Conservation (phyloP, 2,888 invertebrate genomes). For the Microplitis manilae region DNA sequence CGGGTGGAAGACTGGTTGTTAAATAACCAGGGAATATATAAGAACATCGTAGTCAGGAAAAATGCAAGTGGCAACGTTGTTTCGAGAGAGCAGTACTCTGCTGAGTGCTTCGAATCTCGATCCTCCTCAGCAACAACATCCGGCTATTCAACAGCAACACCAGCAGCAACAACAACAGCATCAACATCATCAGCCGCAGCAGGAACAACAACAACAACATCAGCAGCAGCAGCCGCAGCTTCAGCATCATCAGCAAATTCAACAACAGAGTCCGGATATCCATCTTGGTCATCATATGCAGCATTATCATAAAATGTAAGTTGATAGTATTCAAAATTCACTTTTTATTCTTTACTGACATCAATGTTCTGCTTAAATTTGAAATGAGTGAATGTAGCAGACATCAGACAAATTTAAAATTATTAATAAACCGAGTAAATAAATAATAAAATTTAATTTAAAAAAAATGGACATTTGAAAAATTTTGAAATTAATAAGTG, state of each 20-base stretch:
- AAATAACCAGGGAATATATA: not conserved
- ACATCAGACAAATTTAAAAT: too few species aligned
- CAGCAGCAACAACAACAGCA: constrained; percentile 52
- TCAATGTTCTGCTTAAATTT: too few species aligned
- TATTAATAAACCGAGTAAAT: too few species aligned
- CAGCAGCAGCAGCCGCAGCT: constrained; percentile 59
- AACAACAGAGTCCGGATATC: constrained; percentile 65
- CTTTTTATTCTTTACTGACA: constrained; percentile 11
- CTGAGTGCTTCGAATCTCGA: constrained; percentile 78
- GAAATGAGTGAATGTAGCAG: too few species aligned
- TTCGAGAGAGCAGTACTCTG: constrained; percentile 79
- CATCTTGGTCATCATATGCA: constrained; percentile 70
- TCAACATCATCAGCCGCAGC: constrained; percentile 46
- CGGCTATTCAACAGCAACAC: constrained; percentile 57
- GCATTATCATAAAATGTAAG: constrained; percentile 71
- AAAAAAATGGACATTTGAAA: too few species aligned
- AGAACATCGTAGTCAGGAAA: constrained; percentile 50
- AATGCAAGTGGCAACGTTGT: constrained; percentile 81
- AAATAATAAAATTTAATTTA: too few species aligned
- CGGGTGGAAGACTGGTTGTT: not conserved
- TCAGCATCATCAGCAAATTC: constrained; percentile 57
- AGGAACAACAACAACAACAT: constrained; percentile 54
- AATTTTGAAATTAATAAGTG: too few species aligned
- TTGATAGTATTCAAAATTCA: constrained; percentile 35
- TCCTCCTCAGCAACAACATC: constrained; percentile 70